Base-by-base conservation (phyloP, 92 coral and sea anemone species). In the Galaxea fascicularis region DNA sequence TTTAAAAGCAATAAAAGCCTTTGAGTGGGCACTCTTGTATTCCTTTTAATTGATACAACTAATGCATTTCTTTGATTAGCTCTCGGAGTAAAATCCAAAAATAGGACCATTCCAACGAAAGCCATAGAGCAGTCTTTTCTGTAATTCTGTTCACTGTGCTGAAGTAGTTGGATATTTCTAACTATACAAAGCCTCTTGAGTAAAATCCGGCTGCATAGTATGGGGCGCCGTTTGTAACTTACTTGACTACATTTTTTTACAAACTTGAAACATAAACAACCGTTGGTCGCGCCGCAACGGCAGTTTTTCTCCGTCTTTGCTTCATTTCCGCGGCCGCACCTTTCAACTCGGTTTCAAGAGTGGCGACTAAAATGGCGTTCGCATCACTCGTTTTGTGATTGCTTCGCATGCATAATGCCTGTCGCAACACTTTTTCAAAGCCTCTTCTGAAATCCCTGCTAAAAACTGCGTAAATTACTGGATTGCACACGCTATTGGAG, bases 401-500 rank as follows among this genome's bases (percentile, higher is more conserved):
- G 25, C 75, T 51, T 7, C 60, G 68, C 2, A 82, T 28, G 47
- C 78, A 82, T 31, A 69, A 58, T 57, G 44, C 56, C n/a, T 71
- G 41, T 57, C 46, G 17, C 27, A 82, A 41, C 26, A 73, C 86
- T 24, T 41, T 24, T 58, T 82, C 72, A 58, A 82, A 82, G 2
- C 86, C 86, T 57, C 78, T 87, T 24, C 93, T 87, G 66, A 93
- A 95, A 89, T 95, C 98, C 35, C 76, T 85, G 82, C 93, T 92
- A 15, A 93, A 90, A 58, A 82, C 76, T 0, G 94, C 95, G 63
- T 93, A 95, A 25, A 95, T 95, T 0, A 88, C 91, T 1, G 98
- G 95, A 79, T 95, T 95, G 57, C 93, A 90, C 13, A 92, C 94
- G 41, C 98, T 93, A 80, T 95, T 95, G 0, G 97, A 57, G 66